Evolutionary conservation across 2,113 vertebrate genomes (phyloP).

Genomic region (Telmatochromis sp.): DNA sequence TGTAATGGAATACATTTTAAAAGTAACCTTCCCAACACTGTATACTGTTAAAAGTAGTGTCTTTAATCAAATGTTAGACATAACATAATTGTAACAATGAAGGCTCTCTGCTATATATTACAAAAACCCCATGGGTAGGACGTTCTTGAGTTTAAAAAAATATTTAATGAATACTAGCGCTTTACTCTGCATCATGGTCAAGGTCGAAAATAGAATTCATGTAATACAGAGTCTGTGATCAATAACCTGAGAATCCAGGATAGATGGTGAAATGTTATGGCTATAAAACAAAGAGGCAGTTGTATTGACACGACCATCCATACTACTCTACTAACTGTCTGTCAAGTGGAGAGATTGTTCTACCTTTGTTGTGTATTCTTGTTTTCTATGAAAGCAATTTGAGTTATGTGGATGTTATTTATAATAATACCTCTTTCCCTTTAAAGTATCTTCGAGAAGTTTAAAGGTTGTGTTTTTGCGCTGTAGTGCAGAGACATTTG

Average conservation of each 20-base stretch:
- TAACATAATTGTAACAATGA: background rate
- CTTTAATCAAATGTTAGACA: background rate
- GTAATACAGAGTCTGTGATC: constrained; percentile 59
- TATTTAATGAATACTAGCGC: constrained; percentile 16
- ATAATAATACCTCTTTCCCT: background rate
- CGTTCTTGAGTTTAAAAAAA: background rate
- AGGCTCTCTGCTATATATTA: background rate
- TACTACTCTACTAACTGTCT: constrained; percentile 46
- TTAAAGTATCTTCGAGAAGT: background rate
- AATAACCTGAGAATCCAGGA: constrained; percentile 58
- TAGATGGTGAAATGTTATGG: constrained; percentile 60
- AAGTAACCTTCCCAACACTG: no score
- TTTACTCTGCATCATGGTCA: constrained; percentile 21
- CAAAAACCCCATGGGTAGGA: background rate
- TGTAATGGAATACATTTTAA: no score
- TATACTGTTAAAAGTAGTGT: background rate
- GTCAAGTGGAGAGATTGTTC: background rate
- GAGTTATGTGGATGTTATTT: background rate
- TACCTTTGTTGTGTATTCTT: background rate
- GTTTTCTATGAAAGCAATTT: background rate
- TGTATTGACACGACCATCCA: constrained; percentile 65
- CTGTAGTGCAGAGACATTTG: background rate
- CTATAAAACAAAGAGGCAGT: constrained; percentile 61
- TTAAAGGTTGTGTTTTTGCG: background rate
- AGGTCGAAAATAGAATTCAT: constrained; percentile 45